Evolutionary conservation across 2,113 vertebrate species (phyloP).

Genomic region (Oxyruncus cristatus): DNA sequence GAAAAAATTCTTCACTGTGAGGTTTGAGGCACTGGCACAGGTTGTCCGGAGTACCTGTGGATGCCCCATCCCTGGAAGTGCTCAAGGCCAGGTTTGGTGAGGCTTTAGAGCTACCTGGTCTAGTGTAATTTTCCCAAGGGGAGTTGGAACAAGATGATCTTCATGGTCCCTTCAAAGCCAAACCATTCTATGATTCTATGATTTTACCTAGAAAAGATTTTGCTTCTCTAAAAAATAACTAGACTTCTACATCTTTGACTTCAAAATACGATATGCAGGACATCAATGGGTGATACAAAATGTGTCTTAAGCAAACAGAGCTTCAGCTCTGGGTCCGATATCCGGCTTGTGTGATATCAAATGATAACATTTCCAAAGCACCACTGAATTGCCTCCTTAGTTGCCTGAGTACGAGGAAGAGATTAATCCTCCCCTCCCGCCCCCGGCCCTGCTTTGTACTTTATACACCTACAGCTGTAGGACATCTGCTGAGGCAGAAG

Average conservation of each 20-base stretch:
- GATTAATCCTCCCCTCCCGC: not conserved
- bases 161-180: not conserved
- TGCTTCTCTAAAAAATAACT: not conserved
- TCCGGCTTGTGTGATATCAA: fast-evolving
- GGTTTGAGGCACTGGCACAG: not conserved
- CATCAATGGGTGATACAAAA: not conserved
- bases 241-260: not conserved
- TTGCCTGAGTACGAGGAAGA: not conserved
- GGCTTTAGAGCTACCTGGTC: not conserved
- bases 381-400: not conserved
- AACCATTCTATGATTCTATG: not conserved
- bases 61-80: not conserved
- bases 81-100: not conserved
- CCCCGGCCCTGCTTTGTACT: not conserved
- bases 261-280: not conserved
- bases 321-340: not conserved
- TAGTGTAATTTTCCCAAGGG: not conserved
- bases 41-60: not conserved
- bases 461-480: slow-evolving; percentile 52
- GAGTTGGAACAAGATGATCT: not conserved
- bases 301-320: not conserved
- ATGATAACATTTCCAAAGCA: not conserved
- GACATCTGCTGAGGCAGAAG: slow-evolving; percentile 37
- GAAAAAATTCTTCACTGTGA: not conserved
- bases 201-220: not conserved